Conservation (phyloP, 2,113 vertebrate species). For the Setophaga kirtlandii region DNA sequence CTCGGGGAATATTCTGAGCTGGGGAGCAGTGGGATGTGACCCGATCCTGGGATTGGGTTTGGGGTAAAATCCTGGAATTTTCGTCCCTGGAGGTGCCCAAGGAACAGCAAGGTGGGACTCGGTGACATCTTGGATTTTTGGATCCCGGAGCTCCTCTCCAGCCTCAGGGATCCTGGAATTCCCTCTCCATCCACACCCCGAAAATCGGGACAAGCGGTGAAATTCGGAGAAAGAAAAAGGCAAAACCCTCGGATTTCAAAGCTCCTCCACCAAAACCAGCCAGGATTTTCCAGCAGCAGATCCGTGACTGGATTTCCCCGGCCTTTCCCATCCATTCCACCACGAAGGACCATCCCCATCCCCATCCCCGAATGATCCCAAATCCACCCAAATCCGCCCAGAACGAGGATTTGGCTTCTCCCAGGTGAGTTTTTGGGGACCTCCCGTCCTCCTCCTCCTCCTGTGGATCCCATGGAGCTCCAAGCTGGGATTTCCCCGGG, state of each 20-base stretch:
- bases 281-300: background rate
- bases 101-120: fast-evolving
- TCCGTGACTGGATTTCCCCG: fast-evolving
- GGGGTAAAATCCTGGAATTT: background rate
- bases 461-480: fast-evolving
- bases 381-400: no score
- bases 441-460: background rate
- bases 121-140: fast-evolving
- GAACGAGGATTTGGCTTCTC: background rate
- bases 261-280: background rate
- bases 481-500: background rate
- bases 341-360: fast-evolving
- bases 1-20: fast-evolving
- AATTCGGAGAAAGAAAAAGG: no score
- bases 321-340: background rate
- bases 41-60: background rate
- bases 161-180: background rate
- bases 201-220: fast-evolving
- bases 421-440: background rate
- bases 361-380: fast-evolving
- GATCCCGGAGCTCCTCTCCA: background rate
- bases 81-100: background rate
- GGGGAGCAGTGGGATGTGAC: fast-evolving
- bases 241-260: background rate
- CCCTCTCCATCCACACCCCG: fast-evolving